phyloP scores from a whole-genome alignment of 2,888 invertebrate species.

The Chaitophorus viminalis region DNA sequence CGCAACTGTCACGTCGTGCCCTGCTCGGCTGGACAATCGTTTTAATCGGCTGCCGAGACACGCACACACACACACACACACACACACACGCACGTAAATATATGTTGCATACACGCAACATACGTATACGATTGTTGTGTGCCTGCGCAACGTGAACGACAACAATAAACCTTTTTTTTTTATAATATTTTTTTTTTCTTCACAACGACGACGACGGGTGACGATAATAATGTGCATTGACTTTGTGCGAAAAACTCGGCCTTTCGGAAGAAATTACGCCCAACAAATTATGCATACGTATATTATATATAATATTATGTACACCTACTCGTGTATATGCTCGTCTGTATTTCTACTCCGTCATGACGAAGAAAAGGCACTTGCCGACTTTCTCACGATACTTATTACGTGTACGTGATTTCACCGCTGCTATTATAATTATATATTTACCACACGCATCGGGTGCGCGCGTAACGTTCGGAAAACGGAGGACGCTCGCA shows the following conservation, averaged over 20 bases:
- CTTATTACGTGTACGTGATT: background rate
- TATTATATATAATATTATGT: too few species aligned
- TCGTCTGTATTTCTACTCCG: background rate
- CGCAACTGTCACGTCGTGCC: constrained; percentile 45
- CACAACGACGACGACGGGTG: background rate
- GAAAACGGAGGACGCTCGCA: too few species aligned
- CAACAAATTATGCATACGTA: background rate
- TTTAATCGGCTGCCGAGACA: constrained; percentile 5
- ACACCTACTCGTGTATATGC: background rate
- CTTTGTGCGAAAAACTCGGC: constrained; percentile 9
- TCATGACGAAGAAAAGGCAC: background rate
- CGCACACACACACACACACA: too few species aligned
- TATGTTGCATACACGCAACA: background rate
- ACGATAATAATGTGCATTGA: background rate
- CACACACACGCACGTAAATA: background rate
- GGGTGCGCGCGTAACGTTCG: too few species aligned
- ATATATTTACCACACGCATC: too few species aligned
- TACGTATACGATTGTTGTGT: background rate
- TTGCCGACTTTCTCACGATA: background rate
- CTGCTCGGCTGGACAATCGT: constrained; percentile 37
- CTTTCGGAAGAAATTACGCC: background rate
- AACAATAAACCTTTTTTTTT: constrained; percentile 13
- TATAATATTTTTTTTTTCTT: background rate
- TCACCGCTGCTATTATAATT: too few species aligned
- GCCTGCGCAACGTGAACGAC: background rate